Evolutionary conservation across 2,888 invertebrate species (phyloP), one percentile per base, ranked within the genome.

Genomic region (Cryptocephalus moraei): DNA sequence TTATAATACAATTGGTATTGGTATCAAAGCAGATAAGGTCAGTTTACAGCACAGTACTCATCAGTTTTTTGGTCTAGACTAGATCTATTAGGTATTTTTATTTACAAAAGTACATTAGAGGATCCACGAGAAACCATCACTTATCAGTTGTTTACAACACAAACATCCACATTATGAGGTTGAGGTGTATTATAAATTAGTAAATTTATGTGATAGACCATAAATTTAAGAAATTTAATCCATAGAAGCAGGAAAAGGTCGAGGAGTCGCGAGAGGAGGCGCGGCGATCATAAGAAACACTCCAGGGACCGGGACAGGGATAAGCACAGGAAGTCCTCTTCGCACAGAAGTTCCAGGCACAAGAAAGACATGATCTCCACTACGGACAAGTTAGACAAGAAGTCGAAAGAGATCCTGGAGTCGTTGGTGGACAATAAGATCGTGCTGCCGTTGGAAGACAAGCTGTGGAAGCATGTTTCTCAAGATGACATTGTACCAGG

Each of bases 381-480:
- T 4, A 68, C 67, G 0, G 69, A 69, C 41, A 68, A 67, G 50
- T 54, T 72, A 32, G 71, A 71, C 56, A 69, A 69, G 44, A 68
- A 68, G 53, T 69, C 70, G 1, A 69, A 69, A 46, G 72, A 72
- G 56, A 71, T 71, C 52, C 54, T 71, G 39, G 71, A 71, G 47
- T 68, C 70, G 47, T 57, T 72, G 14, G 69, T 69, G 8, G 69
- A 70, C 55, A 71, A 67, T 51, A 69, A 71, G 57, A 70, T 72
- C 50, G 70, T 70, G 1, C 68, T 69, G 2, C 71, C 75, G 1
- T 67, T 75, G 33, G 76, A 77, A 51, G 75, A 77, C 52, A 61
- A 73, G 6, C 56, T 76, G 1, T 76, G 76, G 76, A 74, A 75
- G 33, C 75, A 76, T 53, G 73, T 76, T 4, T 64, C 66, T 8